Evolutionary conservation across 1,140 invertebrate genomes (phyloP).

Genomic region (Phocides pigmalion): DNA sequence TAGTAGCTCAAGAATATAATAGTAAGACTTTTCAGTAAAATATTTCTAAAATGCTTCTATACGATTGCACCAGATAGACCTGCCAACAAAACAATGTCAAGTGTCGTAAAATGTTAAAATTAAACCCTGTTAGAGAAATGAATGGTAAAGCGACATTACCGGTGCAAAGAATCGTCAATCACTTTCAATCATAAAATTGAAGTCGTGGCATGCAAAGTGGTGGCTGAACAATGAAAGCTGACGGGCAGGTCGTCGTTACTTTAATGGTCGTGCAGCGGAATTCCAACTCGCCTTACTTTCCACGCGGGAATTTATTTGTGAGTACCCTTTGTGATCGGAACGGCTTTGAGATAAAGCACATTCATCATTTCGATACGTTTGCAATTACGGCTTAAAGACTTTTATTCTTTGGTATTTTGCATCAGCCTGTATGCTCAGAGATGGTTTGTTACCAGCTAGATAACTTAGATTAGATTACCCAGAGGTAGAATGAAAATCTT

Average conservation of each 20-base stretch:
- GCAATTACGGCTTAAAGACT: constrained; percentile 15
- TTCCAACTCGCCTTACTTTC: constrained; percentile 64
- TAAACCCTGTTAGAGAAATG: constrained; percentile 5
- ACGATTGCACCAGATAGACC: neutral
- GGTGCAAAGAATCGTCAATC: constrained; percentile 48
- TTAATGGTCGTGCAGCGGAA: constrained; percentile 58
- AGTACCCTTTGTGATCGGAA: constrained; percentile 52
- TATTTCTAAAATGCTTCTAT: neutral
- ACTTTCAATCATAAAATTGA: constrained; percentile 58
- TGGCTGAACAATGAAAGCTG: constrained; percentile 65
- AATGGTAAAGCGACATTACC: constrained; percentile 26
- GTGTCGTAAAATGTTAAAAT: constrained; percentile 17
- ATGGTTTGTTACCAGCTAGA: neutral
- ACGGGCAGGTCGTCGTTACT: constrained; percentile 59
- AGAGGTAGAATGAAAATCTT: neutral
- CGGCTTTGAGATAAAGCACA: constrained; percentile 46
- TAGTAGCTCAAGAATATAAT: neutral
- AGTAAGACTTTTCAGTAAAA: neutral
- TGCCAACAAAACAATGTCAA: constrained; percentile 14
- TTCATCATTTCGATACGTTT: constrained; percentile 40
- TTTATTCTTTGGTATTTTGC: constrained; percentile 10
- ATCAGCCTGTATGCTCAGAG: neutral
- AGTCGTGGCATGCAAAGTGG: constrained; percentile 55
- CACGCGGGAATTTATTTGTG: constrained; percentile 60
- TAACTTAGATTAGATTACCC: neutral